phyloP scores from a whole-genome alignment of 2,113 vertebrate genomes.

The Condylura cristata region DNA sequence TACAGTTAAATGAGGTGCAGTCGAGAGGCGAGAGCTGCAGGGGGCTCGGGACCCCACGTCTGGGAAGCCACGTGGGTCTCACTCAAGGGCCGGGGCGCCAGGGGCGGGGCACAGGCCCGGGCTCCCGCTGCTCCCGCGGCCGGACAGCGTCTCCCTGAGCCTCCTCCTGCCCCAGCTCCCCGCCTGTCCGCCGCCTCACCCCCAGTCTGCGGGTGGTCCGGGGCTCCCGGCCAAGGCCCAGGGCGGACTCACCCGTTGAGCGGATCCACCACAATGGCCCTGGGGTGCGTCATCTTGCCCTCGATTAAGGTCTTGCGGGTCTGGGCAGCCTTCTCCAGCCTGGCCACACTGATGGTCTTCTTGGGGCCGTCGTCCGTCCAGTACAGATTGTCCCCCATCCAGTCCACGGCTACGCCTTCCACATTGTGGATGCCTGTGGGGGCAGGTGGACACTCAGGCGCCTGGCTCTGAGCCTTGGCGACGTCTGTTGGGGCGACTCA shows the following conservation, averaged over 20 bases:
- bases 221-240: background rate
- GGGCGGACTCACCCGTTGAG: slow-evolving; percentile 90
- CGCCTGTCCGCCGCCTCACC: background rate
- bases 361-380: slow-evolving; percentile 98
- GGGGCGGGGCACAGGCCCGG: background rate
- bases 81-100: background rate
- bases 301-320: slow-evolving; percentile 95
- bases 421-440: slow-evolving; percentile 94
- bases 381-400: slow-evolving; percentile 98
- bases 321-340: slow-evolving; percentile 96
- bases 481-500: too few species aligned
- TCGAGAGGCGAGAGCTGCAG: background rate
- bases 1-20: background rate
- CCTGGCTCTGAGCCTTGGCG: background rate
- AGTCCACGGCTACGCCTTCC: slow-evolving; percentile 97
- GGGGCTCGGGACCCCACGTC: background rate
- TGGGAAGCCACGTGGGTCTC: background rate
- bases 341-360: slow-evolving; percentile 97
- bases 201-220: background rate
- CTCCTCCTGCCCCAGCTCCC: background rate
- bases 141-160: background rate
- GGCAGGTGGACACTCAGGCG: background rate
- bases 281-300: slow-evolving; percentile 97
- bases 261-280: slow-evolving; percentile 97
- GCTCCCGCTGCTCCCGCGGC: background rate